phyloP scores from a whole-genome alignment of 2,113 vertebrate species.

The Eurystomus gularis region DNA sequence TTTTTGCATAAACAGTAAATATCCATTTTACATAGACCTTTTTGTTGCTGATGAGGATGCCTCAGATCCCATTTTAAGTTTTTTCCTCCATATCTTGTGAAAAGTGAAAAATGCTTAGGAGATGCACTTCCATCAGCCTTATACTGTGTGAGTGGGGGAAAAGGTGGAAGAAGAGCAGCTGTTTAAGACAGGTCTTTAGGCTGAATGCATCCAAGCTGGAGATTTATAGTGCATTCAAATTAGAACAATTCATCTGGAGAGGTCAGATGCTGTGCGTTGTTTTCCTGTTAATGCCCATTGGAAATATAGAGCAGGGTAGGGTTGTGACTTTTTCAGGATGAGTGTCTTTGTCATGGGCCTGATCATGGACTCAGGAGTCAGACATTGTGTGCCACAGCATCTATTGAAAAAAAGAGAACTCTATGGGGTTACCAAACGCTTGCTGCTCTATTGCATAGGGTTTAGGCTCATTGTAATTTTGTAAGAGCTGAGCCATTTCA shows the following conservation, averaged over 20 bases:
- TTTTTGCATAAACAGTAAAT: background rate
- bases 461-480: background rate
- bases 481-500: background rate
- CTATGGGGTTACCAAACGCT: background rate
- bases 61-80: background rate
- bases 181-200: background rate
- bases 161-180: background rate
- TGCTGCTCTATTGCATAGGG: background rate
- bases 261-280: background rate
- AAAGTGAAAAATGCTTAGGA: background rate
- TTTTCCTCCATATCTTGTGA: background rate
- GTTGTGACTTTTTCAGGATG: background rate
- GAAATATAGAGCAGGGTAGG: background rate
- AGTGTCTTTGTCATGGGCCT: background rate
- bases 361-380: background rate
- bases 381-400: accelerated
- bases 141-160: background rate
- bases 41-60: background rate
- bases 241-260: background rate
- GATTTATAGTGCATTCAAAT: background rate
- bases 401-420: background rate
- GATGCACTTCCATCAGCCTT: background rate
- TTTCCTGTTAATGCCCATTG: background rate
- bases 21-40: background rate
- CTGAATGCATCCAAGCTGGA: background rate